Base-by-base conservation (phyloP, 2,113 vertebrate genomes). In the Calonectris borealis region DNA sequence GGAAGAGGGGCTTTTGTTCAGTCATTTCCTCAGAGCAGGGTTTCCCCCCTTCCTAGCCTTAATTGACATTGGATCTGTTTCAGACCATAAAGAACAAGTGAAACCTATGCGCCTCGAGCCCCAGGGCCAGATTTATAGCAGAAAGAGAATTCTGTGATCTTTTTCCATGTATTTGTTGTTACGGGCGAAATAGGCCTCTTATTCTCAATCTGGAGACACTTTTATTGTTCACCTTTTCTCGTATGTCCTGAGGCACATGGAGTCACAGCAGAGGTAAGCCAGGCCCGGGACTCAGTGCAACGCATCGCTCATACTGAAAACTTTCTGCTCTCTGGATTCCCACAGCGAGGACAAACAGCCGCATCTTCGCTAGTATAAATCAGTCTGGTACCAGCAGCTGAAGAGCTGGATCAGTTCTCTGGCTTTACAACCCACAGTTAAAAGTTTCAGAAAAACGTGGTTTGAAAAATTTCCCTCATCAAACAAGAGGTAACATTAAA, bases 111-210 rank as follows among this genome's bases (percentile, higher is more conserved):
- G 86, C 58, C 71, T 78, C 0, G 0, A 91, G 95, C 97, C 97
- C 92, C 62, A n/a, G 92, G 94, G 96, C 80, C 86, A 94, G 93
- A 96, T 96, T 96, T 94, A 96, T 52, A 72, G n/a, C 81, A 97
- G 87, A 97, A 86, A 94, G 65, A 94, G 82, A 88, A 86, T 86
- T 92, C 96, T 96, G 88, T 97, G 93, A 97, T 97, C 95, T 96
- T 95, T 90, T 72, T n/a, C 89, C 83, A 42, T 71, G 82, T 96
- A 88, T 92, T 76, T 89, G 66, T 84, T 75, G 83, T 96, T 88
- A 91, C 3, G 1, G 86, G 86, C 32, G 24, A 93, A 93, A 90
- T 16, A 76, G 87, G 66, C 69, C 48, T 95, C 75, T 87, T 75
- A 75, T 42, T 94, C 90, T 93, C 91, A 85, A 29, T 32, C 22